These are phyloP conservation scores for Acleris cristana DNA, from an alignment of 2,888 invertebrate genomes.

Conservation along the genomic window DNA sequence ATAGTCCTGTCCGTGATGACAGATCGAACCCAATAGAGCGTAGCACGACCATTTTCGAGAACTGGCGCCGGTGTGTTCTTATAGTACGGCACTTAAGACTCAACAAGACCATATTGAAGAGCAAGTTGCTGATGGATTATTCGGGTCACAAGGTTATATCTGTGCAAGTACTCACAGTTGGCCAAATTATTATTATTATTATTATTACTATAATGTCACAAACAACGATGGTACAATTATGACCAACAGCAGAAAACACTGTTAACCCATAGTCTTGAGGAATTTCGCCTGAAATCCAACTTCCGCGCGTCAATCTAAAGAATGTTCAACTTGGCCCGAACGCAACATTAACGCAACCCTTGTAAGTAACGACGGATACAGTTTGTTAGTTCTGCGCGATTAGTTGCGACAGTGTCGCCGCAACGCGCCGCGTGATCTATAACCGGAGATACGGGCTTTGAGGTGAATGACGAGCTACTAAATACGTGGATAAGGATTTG, in stretches of 20 bases:
- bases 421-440: conserved; percentile 46
- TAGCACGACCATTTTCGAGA: no score
- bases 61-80: no score
- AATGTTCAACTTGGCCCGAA: conserved; percentile 6
- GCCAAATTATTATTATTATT: no score
- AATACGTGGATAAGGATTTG: conserved; percentile 17
- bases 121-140: no score
- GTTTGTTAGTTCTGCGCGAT: conserved; percentile 60
- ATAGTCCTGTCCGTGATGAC: no score
- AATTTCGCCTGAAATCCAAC: neutral
- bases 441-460: conserved; percentile 38
- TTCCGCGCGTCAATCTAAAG: neutral
- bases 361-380: conserved; percentile 43
- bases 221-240: no score
- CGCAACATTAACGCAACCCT: conserved; percentile 30
- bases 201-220: no score
- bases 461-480: conserved; percentile 35
- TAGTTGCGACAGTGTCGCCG: conserved; percentile 52
- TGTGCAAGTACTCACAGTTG: no score
- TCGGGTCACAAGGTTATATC: no score
- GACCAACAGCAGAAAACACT: neutral
- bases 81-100: no score
- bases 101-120: no score
- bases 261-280: neutral
- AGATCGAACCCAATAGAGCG: no score